Conservation (phyloP, 1,140 invertebrate genomes). For the Drosophila burlai region DNA sequence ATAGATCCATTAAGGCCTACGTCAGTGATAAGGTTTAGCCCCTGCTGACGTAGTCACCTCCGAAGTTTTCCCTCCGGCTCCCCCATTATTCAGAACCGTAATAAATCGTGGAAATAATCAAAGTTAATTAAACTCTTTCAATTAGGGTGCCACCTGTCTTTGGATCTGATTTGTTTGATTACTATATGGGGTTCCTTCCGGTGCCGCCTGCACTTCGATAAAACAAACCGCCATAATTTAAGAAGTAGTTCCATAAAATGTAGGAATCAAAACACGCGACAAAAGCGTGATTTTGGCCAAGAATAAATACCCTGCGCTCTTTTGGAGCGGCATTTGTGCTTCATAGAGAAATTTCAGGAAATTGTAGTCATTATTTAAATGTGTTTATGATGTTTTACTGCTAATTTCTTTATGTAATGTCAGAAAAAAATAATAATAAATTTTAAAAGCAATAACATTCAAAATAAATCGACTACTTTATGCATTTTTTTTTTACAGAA, state of each 20-base stretch:
- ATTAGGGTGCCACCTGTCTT: conserved; percentile 41
- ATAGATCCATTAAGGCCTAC: conserved; percentile 29
- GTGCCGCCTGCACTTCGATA: conserved; percentile 36
- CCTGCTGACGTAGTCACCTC: conserved; percentile 37
- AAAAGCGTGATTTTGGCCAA: conserved; percentile 45
- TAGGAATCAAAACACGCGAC: conserved; percentile 50
- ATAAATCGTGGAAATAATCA: conserved; percentile 14
- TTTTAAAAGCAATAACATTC: not conserved
- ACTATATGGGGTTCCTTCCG: conserved; percentile 14
- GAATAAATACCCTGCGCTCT: conserved; percentile 13
- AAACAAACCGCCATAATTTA: conserved; percentile 33
- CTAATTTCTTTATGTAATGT: not conserved
- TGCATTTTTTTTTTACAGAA: no score
- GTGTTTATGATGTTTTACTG: not conserved
- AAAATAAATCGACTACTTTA: not conserved
- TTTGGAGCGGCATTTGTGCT: not conserved
- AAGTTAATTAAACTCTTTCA: conserved; percentile 58
- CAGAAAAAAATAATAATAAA: no score
- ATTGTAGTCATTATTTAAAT: not conserved
- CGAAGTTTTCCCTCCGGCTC: conserved; percentile 6
- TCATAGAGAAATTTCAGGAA: not conserved
- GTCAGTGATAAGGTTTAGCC: conserved; percentile 60
- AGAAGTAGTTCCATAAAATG: conserved; percentile 36
- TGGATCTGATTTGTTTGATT: conserved; percentile 36
- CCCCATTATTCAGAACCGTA: conserved; percentile 3